Evolutionary conservation across 2,797 vertebrate genomes (phyloP).

Genomic region (Hipposideros larvatus): DNA sequence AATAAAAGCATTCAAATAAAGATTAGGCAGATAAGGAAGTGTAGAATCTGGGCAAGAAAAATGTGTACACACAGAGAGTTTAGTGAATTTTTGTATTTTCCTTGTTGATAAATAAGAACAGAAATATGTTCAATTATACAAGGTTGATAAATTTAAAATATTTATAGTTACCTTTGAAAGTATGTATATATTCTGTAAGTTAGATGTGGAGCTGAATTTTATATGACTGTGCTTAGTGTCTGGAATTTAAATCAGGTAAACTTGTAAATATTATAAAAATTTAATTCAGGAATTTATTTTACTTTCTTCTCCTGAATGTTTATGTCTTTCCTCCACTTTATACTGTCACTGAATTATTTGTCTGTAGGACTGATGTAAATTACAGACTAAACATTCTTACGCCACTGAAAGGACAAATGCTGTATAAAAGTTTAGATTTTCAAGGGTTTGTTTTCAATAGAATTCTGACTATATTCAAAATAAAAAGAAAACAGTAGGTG

Average conservation of each 20-base stretch:
- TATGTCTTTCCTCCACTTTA: not conserved
- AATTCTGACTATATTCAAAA: conserved; percentile 10
- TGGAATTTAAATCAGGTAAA: conserved; percentile 17
- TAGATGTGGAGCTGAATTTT: conserved; percentile 7
- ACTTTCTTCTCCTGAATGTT: not conserved
- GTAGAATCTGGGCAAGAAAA: not conserved
- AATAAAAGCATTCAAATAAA: not conserved
- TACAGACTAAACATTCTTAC: not conserved
- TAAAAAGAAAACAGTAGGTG: not conserved
- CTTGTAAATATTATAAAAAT: conserved; percentile 6
- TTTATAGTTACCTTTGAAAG: not conserved
- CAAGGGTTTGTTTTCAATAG: not conserved
- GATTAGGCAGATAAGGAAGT: not conserved
- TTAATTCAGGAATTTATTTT: not conserved
- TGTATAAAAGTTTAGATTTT: not conserved
- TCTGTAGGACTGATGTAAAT: not conserved
- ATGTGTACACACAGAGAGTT: not conserved
- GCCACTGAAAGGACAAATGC: not conserved
- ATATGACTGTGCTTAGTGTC: not conserved
- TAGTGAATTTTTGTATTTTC: not conserved
- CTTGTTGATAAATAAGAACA: not conserved
- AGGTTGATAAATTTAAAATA: not conserved
- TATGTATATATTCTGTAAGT: not conserved
- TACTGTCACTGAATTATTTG: not conserved
- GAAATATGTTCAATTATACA: not conserved